Evolutionary conservation across 2,113 vertebrate species (phyloP).

Genomic region (Aphyosemion australe): DNA sequence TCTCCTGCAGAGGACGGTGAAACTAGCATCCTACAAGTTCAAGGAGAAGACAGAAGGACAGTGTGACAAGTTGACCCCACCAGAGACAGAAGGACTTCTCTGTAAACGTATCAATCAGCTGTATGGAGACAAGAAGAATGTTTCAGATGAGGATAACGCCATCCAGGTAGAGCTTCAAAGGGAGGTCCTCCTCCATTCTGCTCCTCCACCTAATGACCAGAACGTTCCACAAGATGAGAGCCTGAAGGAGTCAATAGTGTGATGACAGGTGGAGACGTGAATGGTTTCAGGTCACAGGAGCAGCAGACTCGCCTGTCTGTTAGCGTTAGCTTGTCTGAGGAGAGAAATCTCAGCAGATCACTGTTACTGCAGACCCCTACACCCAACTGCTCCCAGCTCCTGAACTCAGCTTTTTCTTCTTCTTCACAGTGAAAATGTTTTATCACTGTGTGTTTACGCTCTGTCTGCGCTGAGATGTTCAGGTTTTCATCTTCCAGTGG

Average conservation of each 20-base stretch:
- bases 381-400: too few relatives aligned
- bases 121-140: slow-evolving; percentile 62
- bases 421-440: too few relatives aligned
- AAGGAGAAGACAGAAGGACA: slow-evolving; percentile 55
- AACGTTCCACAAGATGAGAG: slow-evolving; percentile 29
- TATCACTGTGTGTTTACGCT: too few relatives aligned
- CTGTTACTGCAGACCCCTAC: too few relatives aligned
- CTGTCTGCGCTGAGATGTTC: too few relatives aligned
- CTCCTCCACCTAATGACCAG: slow-evolving; percentile 41
- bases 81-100: slow-evolving; percentile 84
- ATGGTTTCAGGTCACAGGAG: slow-evolving; percentile 1
- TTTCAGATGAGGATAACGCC: background rate
- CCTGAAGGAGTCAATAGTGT: slow-evolving; percentile 85
- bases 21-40: slow-evolving; percentile 86
- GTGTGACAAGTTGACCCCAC: background rate
- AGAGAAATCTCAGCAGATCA: too few relatives aligned
- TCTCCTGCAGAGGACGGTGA: slow-evolving; percentile 81
- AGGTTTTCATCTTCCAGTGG: too few relatives aligned
- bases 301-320: too few relatives aligned
- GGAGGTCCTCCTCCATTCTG: slow-evolving; percentile 65
- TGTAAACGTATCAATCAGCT: slow-evolving; percentile 75
- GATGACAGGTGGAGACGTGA: slow-evolving; percentile 25
- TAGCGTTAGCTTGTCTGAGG: too few relatives aligned
- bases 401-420: too few relatives aligned
- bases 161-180: slow-evolving; percentile 57